Conservation (phyloP, 37 sponge, comb jelly and placozoan species). For the Petrosia ficiformis region DNA sequence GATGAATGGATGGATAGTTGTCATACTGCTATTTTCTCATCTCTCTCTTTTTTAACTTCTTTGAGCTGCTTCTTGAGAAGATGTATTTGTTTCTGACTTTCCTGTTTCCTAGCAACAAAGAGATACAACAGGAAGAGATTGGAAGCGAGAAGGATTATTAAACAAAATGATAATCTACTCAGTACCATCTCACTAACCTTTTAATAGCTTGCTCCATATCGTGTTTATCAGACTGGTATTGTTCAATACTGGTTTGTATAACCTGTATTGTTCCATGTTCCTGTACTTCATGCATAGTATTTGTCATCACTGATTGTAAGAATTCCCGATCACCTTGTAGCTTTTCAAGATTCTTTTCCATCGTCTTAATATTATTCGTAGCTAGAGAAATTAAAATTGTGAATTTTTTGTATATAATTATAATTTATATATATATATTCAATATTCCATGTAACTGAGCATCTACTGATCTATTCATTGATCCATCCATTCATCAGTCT, state of each 20-base stretch:
- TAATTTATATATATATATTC: too few relatives aligned
- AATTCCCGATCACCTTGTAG: conserved; percentile 47
- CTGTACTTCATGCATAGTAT: conserved; percentile 41
- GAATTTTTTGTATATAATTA: too few relatives aligned
- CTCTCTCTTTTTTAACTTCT: conserved; percentile 68
- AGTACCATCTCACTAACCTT: too few relatives aligned
- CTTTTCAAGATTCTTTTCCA: conserved; percentile 66
- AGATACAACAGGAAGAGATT: not conserved
- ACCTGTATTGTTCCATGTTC: conserved; percentile 46
- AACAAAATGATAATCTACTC: too few relatives aligned
- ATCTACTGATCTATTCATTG: too few relatives aligned
- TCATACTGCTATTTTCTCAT: conserved; percentile 56
- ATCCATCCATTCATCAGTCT: too few relatives aligned
- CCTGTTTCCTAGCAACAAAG: conserved; percentile 63
- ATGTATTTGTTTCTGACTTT: conserved; percentile 60
- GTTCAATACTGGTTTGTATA: conserved; percentile 18
- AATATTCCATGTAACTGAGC: too few relatives aligned
- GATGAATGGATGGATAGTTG: not conserved
- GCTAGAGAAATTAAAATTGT: conserved; percentile 32
- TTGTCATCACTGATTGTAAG: conserved; percentile 42
- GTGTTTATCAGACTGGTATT: conserved; percentile 45
- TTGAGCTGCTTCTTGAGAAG: conserved; percentile 58
- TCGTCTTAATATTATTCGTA: conserved; percentile 36
- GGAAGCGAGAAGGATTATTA: too few relatives aligned
- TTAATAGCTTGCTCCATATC: conserved; percentile 52